A percentile compares a stretch with the other conserved stretches of the same genome.
Evolutionary conservation across 1,140 invertebrate genomes (phyloP).

Genomic region (Glomeris maerens): DNA sequence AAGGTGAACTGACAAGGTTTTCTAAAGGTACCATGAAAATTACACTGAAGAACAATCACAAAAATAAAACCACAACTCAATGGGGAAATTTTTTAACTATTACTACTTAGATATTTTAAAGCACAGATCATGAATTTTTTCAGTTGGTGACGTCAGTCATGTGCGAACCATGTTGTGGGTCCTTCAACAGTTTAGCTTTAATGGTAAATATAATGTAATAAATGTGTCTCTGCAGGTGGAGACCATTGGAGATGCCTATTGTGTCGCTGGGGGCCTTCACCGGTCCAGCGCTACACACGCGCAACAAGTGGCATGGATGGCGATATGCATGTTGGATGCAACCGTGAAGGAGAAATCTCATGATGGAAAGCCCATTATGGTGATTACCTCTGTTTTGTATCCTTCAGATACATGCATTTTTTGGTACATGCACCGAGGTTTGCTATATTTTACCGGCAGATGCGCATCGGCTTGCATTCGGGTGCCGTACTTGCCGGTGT

Average conservation of each 20-base stretch:
- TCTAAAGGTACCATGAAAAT: too few species aligned
- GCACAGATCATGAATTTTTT: too few species aligned
- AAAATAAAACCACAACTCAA: too few species aligned
- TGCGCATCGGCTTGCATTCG: slow-evolving; percentile 85
- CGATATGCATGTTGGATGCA: slow-evolving; percentile 74
- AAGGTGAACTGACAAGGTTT: too few species aligned
- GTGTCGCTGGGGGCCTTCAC: slow-evolving; percentile 81
- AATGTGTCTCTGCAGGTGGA: slow-evolving; percentile 53
- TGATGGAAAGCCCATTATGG: slow-evolving; percentile 76
- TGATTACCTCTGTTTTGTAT: slow-evolving; percentile 35
- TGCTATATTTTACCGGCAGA: slow-evolving; percentile 45
- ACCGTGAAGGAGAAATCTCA: slow-evolving; percentile 74
- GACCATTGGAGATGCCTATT: slow-evolving; percentile 86
- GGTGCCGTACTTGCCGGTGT: slow-evolving; percentile 76
- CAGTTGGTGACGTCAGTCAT: too few species aligned
- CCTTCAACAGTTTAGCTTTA: too few species aligned
- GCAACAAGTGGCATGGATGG: slow-evolving; percentile 92
- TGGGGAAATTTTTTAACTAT: too few species aligned
- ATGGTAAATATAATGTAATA: slow-evolving; percentile 7
- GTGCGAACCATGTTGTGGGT: too few species aligned
- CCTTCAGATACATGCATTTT: too few species aligned
- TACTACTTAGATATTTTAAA: too few species aligned
- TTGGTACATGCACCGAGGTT: too few species aligned
- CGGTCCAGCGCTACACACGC: slow-evolving; percentile 67
- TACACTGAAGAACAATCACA: too few species aligned